Evolutionary conservation across 2,113 vertebrate species (phyloP).

Genomic region (Apus apus): DNA sequence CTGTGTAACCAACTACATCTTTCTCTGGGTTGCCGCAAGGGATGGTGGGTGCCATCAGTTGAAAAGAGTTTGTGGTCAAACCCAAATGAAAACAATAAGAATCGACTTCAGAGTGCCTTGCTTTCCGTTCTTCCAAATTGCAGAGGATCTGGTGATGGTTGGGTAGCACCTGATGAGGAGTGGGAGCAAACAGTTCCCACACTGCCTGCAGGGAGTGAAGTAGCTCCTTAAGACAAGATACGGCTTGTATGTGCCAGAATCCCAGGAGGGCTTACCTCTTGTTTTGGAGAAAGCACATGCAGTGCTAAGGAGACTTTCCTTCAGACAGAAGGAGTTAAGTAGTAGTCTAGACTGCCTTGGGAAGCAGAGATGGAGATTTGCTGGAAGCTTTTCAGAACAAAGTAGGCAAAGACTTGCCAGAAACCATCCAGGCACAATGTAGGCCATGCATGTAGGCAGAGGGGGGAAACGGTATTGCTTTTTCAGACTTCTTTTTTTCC

Average conservation of each 20-base stretch:
- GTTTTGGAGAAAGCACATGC: background rate
- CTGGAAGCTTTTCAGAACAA: constrained; percentile 5
- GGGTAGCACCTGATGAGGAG: background rate
- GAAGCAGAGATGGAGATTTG: background rate
- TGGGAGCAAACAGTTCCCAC: background rate
- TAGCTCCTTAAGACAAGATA: background rate
- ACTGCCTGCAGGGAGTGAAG: background rate
- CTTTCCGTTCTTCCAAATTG: background rate
- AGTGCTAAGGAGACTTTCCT: background rate
- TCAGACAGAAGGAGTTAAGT: background rate
- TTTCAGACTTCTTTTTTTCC: background rate
- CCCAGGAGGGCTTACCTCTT: background rate
- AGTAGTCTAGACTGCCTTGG: constrained; percentile 2
- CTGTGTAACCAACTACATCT: background rate
- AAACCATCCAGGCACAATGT: background rate
- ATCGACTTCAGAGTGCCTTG: background rate
- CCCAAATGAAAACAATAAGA: background rate
- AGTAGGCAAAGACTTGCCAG: background rate
- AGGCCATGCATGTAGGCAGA: background rate
- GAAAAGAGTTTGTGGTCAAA: background rate
- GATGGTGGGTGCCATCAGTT: background rate
- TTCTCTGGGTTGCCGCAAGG: background rate
- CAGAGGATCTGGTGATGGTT: background rate
- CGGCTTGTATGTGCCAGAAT: background rate
- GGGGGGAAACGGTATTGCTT: background rate